Percentiles rank a stretch among this genome's conserved stretches.
Evolutionary conservation across 2,113 vertebrate genomes (phyloP).

Genomic region (Myiagra hebetior): DNA sequence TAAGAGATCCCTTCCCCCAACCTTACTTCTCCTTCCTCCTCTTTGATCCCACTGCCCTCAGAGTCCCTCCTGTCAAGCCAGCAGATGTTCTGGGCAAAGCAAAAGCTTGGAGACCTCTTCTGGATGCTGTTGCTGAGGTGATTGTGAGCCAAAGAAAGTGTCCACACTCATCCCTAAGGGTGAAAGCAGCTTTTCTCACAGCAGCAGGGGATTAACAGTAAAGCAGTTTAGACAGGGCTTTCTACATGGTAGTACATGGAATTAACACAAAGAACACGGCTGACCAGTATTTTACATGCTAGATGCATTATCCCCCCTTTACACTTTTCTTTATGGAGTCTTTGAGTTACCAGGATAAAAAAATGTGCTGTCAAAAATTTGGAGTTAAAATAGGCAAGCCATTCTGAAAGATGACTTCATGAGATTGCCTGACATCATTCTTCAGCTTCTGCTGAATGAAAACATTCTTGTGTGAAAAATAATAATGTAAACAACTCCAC

Average conservation of each 20-base stretch:
- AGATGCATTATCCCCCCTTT: neutral
- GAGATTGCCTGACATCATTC: neutral
- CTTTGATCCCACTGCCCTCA: neutral
- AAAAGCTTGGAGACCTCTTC: neutral
- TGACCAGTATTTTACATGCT: neutral
- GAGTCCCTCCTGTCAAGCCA: neutral
- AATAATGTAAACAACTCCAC: neutral
- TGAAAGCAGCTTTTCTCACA: neutral
- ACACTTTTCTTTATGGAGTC: neutral
- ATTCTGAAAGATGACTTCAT: neutral
- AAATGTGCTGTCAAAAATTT: neutral
- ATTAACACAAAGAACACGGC: accelerated
- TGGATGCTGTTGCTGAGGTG: neutral
- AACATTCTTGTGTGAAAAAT: neutral
- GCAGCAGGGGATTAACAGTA: neutral
- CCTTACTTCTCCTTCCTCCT: neutral
- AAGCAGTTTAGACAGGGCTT: neutral
- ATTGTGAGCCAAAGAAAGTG: neutral
- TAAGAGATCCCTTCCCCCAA: neutral
- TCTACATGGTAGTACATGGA: neutral
- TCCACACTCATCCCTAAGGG: neutral
- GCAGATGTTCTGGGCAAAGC: neutral
- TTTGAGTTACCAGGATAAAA: neutral
- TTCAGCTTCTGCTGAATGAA: neutral
- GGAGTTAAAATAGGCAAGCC: neutral